Evolutionary conservation across 2,797 vertebrate genomes (phyloP), one percentile per base, ranked within the genome.

Genomic region (Semaprochilodus insignis): DNA sequence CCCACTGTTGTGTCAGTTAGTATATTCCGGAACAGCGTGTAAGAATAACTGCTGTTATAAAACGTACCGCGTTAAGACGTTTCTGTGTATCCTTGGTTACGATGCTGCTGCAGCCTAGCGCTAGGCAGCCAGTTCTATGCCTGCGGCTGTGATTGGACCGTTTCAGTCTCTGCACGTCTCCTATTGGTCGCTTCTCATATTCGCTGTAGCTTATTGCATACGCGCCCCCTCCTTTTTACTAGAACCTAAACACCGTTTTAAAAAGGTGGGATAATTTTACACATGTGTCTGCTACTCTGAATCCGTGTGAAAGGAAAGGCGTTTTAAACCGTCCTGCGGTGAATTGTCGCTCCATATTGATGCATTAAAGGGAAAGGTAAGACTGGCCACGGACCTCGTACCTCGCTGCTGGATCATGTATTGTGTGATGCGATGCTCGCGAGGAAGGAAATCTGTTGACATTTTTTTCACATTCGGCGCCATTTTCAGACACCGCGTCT

Each of bases 401-500:
- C 77, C 65, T 80, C 65, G 51, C 27, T 73, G 63, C 55, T 71
- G 83, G 86, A 27, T 86, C 69, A 44, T 85, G 82, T 83, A 82
- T 85, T 88, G 85, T 90, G 83, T 83, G 81, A 86, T 74, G 86
- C 55, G 84, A 74, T 84, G 87, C 81, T 87, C 78, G 85, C 77
- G 83, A 88, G 67, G 78, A 67, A 60, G 76, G 62, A 62, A 73
- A 89, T 90, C 81, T 92, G 91, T 93, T 92, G 90, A 92, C 90
- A 85, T 88, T 89, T 90, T 86, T 86, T 89, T 87, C 83, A 88
- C 90, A 91, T 89, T 91, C 86, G 92, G 93, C 94, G 94, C 93
- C 94, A 95, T 95, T 95, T 94, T 91, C 92, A 91, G 90, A 89
- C 91, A 91, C 91, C 69, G 76, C 80, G 60, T 85, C 89, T 76